Evolutionary conservation across 92 coral and sea anemone genomes (phyloP).

Genomic region (Umimayanthus chanpuru): DNA sequence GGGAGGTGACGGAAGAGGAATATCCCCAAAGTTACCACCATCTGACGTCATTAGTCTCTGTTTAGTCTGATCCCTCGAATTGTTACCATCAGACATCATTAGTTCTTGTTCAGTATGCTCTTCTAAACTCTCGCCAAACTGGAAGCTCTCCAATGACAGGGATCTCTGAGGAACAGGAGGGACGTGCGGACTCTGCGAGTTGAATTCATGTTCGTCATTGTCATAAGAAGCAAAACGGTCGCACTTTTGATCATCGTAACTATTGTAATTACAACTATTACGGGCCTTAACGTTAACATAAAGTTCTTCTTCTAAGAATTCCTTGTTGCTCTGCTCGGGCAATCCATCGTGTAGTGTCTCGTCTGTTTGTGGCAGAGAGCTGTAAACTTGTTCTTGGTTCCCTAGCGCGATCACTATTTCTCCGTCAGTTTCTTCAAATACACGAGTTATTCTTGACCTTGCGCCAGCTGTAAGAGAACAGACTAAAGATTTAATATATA

Average conservation of each 20-base stretch:
- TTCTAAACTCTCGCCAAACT: not conserved
- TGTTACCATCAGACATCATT: not conserved
- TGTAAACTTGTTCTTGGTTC: not conserved
- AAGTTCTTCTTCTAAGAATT: not conserved
- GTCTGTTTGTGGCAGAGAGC: not conserved
- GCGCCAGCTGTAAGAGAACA: not conserved
- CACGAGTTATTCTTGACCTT: not conserved
- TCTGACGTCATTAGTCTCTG: not conserved
- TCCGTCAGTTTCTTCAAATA: conserved; percentile 22
- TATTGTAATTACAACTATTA: not conserved
- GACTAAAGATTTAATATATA: not conserved
- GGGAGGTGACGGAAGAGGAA: conserved; percentile 38
- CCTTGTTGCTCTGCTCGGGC: not conserved
- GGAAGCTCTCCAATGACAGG: not conserved
- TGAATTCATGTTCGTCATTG: not conserved
- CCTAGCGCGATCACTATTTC: conserved; percentile 15
- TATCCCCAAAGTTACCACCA: not conserved
- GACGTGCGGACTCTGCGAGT: not conserved
- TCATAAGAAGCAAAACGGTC: not conserved
- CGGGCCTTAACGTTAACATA: conserved; percentile 7
- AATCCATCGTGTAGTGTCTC: not conserved
- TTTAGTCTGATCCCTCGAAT: not conserved
- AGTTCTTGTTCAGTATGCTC: not conserved
- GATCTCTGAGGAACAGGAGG: conserved; percentile 24
- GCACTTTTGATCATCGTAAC: not conserved